Evolutionary conservation across 2,888 invertebrate species (phyloP), one percentile per base, ranked within the genome.

Genomic region (Drosophila nr. perissopoda): DNA sequence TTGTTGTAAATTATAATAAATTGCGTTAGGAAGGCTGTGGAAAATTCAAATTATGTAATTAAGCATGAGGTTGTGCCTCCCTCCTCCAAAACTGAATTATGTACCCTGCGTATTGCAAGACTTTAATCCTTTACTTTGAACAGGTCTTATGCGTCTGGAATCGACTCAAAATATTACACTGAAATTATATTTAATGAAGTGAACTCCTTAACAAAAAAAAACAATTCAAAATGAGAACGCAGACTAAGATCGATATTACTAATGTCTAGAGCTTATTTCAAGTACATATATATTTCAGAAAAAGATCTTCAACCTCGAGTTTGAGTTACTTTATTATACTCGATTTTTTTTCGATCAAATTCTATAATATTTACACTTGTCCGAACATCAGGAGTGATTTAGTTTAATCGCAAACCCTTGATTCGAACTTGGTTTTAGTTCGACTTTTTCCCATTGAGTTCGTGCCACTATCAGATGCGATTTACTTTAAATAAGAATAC

Each of bases 31-130:
- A 70, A 66, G 76, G 49, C 56, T 63, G 36, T 74, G 73, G 68
- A 56, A 80, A 89, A 91, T 90, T 89, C 88, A 91, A 91, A 91
- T 91, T 91, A 91, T 91, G 91, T 91, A 92, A 91, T 91, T 92
- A 91, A 74, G 75, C 56, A 18, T 29, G 58, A 38, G 21, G 27
- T 34, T 40, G 27, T n/a, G 21, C 34, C 40, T 29, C 34, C 49
- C 7, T 25, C 33, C 33, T 34, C 25, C 25, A 36, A n/a, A 29
- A 25, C 16, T 48, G 6, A 54, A 27, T 38, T 38, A 40, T 40
- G 57, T 11, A n/a, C 11, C 5, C 25, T n/a, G 36, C 25, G 57
- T 25, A 25, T 27, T 38, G 10, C 16, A n/a, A 27, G 2, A 48
- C 29, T 48, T 38, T 64, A 61, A 66, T 62, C 49, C 53, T 40